Percentiles rank a stretch among this genome's conserved stretches.
These are phyloP conservation scores for Andrena chrysosceles DNA, from an alignment of 2,888 invertebrate species.

Conservation along the genomic window DNA sequence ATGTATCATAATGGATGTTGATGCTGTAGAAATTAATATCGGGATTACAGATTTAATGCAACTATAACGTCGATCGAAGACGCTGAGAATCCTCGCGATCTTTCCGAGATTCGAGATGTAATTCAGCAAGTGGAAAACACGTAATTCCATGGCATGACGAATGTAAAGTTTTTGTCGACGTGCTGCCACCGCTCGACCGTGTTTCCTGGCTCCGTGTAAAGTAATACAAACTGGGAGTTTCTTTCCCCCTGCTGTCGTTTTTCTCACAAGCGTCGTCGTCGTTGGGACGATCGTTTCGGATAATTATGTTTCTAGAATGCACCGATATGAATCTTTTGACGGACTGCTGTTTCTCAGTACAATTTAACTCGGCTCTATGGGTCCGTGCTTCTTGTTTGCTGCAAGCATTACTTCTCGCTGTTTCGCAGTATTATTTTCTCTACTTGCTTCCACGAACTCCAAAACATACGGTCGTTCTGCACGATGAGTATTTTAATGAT, in stretches of 20 bases:
- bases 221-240: conserved; percentile 31
- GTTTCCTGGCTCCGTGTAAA: conserved; percentile 36
- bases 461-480: no score
- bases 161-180: conserved; percentile 40
- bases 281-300: conserved; percentile 7
- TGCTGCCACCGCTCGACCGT: conserved; percentile 8
- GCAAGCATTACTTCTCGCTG: not conserved
- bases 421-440: not conserved
- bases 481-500: no score
- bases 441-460: not conserved
- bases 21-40: not conserved
- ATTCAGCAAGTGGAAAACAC: conserved; percentile 15
- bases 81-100: not conserved
- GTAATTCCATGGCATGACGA: conserved; percentile 33
- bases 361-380: not conserved
- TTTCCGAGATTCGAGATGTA: conserved; percentile 2
- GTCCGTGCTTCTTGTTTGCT: not conserved
- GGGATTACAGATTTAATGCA: not conserved
- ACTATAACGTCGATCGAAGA: not conserved
- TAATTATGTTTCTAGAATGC: conserved; percentile 28
- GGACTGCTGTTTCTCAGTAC: not conserved
- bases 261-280: conserved; percentile 14
- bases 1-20: not conserved
- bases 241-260: conserved; percentile 21
- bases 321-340: conserved; percentile 9